Evolutionary conservation across 2,888 invertebrate species (phyloP), one percentile per base, ranked within the genome.

Genomic region (Pyrochroa serraticornis): DNA sequence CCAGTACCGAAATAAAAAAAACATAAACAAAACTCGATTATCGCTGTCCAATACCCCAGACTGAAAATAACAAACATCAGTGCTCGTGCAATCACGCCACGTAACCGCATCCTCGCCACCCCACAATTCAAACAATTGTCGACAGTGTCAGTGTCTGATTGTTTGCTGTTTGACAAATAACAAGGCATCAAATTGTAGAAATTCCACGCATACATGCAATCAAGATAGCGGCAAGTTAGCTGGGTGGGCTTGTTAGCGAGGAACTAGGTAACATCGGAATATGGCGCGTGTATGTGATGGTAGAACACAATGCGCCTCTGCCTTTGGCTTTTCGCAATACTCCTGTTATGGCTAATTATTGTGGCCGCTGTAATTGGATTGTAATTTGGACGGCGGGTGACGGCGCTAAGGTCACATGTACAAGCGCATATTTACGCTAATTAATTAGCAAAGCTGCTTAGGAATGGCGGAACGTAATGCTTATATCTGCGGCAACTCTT

Each of bases 111-210:
- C 45, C 22, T 42, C 38, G 36, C 47, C 38, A 39, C 51, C 52
- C 56, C 42, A 10, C 52, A 62, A 62, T 59, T 46, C 57, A 58
- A 60, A 63, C 58, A 60, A 63, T 58, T 53, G 60, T 60, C 58
- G 53, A 38, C 41, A 53, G 45, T 44, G 46, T 49, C 59, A 58
- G 50, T 58, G 59, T 59, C 50, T 55, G 54, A 59, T 59, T 59
- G 59, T 59, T 59, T 54, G 50, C 49, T 54, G 54, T 59, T 60
- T 60, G 60, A 60, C 56, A 60, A 60, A 60, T 57, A 57, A 60
- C 60, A 60, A 60, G 48, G 52, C 56, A 53, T 60, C 52, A 51
- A 60, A 60, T 60, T 53, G 56, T 49, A 47, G 52, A 49, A 56
- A 60, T 60, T 60, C 56, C 60, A 52, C 55, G 51, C 60, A 52